These are phyloP conservation scores for Stigmatopora nigra DNA, from an alignment of 2,113 vertebrate species.

Conservation along the genomic window DNA sequence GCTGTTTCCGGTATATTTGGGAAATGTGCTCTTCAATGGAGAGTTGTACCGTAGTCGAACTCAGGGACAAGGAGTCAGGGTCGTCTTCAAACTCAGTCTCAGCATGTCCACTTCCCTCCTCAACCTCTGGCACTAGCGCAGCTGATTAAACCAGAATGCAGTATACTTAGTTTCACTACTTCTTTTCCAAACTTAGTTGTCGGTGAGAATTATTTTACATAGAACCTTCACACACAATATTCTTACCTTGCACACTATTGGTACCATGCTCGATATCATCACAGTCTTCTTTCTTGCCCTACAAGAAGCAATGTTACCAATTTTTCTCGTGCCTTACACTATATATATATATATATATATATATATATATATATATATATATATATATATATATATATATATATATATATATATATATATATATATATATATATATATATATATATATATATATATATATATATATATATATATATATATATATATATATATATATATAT, in stretches of 20 bases:
- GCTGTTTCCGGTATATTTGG: slow-evolving; percentile 3
- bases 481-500: too few relatives aligned
- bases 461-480: too few relatives aligned
- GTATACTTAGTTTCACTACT: neutral
- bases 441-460: too few relatives aligned
- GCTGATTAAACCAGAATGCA: neutral
- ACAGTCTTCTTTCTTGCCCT: slow-evolving; percentile 8
- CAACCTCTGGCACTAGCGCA: neutral
- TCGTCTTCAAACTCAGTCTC: slow-evolving; percentile 4
- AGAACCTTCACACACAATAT: neutral
- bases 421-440: too few relatives aligned
- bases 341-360: too few relatives aligned
- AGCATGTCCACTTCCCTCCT: slow-evolving; percentile 1
- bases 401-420: too few relatives aligned
- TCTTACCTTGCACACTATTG: slow-evolving; percentile 4
- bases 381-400: too few relatives aligned
- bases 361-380: too few relatives aligned
- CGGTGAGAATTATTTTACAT: neutral
- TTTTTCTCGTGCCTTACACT: too few relatives aligned
- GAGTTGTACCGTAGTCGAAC: slow-evolving; percentile 1
- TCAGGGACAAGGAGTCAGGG: slow-evolving; percentile 5
- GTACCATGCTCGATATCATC: neutral
- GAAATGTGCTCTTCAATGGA: slow-evolving; percentile 6
- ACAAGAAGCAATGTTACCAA: neutral
- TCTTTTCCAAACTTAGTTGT: slow-evolving; percentile 1